Percentiles rank a stretch among this genome's conserved stretches.
phyloP scores from a whole-genome alignment of 2,888 invertebrate genomes.

The Pogonocherus hispidulus region DNA sequence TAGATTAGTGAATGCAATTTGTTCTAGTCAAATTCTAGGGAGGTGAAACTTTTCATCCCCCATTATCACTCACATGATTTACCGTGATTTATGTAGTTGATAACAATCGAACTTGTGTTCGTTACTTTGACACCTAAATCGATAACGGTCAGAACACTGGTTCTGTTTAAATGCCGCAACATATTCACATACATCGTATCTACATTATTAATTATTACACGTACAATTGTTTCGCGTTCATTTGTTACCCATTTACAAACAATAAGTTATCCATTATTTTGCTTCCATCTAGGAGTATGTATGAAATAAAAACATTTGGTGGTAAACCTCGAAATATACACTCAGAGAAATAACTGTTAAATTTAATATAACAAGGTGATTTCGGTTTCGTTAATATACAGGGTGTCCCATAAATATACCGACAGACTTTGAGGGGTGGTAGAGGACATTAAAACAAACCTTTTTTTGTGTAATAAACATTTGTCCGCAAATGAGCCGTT shows the following conservation, averaged over 20 bases:
- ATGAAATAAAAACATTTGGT: constrained; percentile 34
- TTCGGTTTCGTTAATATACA: no score
- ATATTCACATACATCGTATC: constrained; percentile 7
- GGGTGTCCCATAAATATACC: no score
- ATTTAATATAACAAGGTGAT: no score
- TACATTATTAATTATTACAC: constrained; percentile 3
- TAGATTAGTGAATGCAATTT: neutral
- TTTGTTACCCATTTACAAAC: neutral
- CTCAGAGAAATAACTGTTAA: no score
- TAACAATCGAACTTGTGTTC: constrained; percentile 19
- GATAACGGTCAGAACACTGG: neutral
- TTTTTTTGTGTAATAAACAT: no score
- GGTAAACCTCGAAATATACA: no score
- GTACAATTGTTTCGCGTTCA: neutral
- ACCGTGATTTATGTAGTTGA: constrained; percentile 14
- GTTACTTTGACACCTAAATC: constrained; percentile 11
- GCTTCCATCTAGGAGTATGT: neutral
- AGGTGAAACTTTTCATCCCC: neutral
- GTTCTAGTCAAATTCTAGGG: neutral
- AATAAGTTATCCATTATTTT: neutral
- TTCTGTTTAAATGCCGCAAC: neutral
- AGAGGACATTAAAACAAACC: no score
- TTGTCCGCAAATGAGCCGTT: no score
- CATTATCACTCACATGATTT: neutral
- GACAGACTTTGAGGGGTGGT: no score